Base-by-base conservation (phyloP, 2,113 vertebrate genomes). In the Rana temporaria region DNA sequence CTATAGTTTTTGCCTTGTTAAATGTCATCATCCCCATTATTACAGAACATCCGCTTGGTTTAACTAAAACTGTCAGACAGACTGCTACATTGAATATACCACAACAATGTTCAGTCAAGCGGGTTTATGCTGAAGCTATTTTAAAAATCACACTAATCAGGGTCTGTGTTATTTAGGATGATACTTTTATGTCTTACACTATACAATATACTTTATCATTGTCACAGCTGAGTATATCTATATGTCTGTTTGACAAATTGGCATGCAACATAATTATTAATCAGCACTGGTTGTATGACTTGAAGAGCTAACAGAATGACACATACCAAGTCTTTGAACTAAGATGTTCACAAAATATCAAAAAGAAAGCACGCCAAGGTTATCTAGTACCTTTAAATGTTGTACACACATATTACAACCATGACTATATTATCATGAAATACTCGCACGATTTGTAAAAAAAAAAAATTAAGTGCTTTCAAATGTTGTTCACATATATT, bases 101-200 rank as follows among this genome's bases (percentile, higher is more conserved):
- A 32, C 67, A 62, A 70, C 70, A 66, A 17, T 80, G 56, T 62
- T 70, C 55, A 80, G 32, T 57, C n/a, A 38, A 80, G 78, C 53
- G 70, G 66, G 22, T 24, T 62, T 70, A 18, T 79, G 15, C 26
- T 68, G 77, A 38, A 66, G 68, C 57, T 55, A 68, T 68, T 69
- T 42, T 79, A 66, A 66, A 78, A 78, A 66, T 66, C 65, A 79
- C 48, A 68, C 77, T 79, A 79, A 79, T 79, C 34, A 78, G 62
- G 11, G 16, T 56, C 18, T 22, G 77, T 79, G 48, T 68, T 67
- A 57, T 68, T 79, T 68, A 30, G 63, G 26, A 56, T 78, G 26
- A 53, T 78, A 78, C 20, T 78, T 66, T 65, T 55, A 48, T 30
- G 26, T 32, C 12, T 42, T 42, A 60, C 60, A 69, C 62, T 18